Base-by-base conservation (phyloP, 2,113 vertebrate species). In the Marcusenius ussheri region DNA sequence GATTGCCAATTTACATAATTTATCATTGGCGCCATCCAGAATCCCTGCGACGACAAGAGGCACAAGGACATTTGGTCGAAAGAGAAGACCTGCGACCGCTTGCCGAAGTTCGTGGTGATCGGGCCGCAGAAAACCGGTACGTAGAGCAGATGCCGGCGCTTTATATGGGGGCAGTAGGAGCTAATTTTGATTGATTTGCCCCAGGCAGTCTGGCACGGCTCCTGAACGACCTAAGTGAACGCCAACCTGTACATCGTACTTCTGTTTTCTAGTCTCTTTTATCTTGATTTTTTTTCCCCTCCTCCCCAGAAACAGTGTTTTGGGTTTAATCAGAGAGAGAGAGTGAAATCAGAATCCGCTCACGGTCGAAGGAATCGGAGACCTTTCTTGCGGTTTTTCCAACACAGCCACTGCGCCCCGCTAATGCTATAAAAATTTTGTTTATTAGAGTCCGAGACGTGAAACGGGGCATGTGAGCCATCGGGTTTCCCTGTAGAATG, bases 41-140 rank as follows among this genome's bases (percentile, higher is more conserved):
- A 98, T 84, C 98, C 98, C 3, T 99, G 98, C 91, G 98, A 99
- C 94, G 98, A 99, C 93, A 99, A 98, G 93, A 96, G 98, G 58
- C 98, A 99, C 93, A 98, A 98, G 96, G 98, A 99, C 95, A 99
- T 99, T 93, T 99, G 98, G 98, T 99, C 98, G 70, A 99, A 98
- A 95, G 98, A 99, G 94, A 99, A 99, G 96, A 98, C 98, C 58
- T 99, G 98, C 91, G 98, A 98, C 94, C 97, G 98, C 24, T 95
- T 99, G 91, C 98, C 98, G 90, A 99, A 98, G 93, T 98, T 99
- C 94, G 95, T 99, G 95, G 97, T 99, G 90, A 96, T 99, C 88
- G 98, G 98, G 91, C 98, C 98, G 62, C 98, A 99, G 93, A 99
- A 99, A 96, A 99, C 98, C 92, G 97, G 98, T 98, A 91, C 80